These are phyloP conservation scores for Gallinago solitaria DNA, from an alignment of 2,797 vertebrate species.

Conservation along the genomic window DNA sequence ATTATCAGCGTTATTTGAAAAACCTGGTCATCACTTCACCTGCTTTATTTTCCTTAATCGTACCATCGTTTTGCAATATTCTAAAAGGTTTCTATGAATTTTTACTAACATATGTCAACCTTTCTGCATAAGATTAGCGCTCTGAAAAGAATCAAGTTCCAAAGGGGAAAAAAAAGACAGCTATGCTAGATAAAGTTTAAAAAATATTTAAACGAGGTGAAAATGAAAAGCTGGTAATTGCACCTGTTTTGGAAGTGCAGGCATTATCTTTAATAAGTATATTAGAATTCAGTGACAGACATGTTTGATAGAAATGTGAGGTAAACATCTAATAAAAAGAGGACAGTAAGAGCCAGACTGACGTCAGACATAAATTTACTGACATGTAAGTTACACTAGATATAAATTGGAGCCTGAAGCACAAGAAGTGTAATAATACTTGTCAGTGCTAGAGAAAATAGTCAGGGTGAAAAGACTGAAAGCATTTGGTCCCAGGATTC, in stretches of 20 bases:
- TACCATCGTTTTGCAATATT: background rate
- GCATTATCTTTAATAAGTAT: conserved; percentile 40
- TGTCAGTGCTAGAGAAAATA: conserved; percentile 25
- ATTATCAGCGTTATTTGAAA: background rate
- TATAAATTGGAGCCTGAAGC: conserved; percentile 28
- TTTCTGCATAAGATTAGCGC: conserved; percentile 19
- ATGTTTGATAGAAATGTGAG: background rate
- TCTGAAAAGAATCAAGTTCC: background rate
- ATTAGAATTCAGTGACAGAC: background rate
- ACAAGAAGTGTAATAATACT: conserved; percentile 8
- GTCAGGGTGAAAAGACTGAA: background rate
- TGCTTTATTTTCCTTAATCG: background rate
- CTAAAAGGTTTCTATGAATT: background rate
- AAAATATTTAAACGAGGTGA: conserved; percentile 14
- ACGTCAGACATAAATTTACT: conserved; percentile 14
- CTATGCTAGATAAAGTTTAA: background rate
- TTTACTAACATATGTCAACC: conserved; percentile 7
- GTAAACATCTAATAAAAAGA: conserved; percentile 31
- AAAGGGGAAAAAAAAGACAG: background rate
- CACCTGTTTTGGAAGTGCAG: background rate
- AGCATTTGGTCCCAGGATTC: background rate
- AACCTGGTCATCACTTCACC: background rate
- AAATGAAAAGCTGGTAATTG: conserved; percentile 49
- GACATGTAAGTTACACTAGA: background rate
- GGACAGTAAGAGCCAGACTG: background rate